phyloP scores from a whole-genome alignment of 2,888 invertebrate species.

The Drosophila ochracea region DNA sequence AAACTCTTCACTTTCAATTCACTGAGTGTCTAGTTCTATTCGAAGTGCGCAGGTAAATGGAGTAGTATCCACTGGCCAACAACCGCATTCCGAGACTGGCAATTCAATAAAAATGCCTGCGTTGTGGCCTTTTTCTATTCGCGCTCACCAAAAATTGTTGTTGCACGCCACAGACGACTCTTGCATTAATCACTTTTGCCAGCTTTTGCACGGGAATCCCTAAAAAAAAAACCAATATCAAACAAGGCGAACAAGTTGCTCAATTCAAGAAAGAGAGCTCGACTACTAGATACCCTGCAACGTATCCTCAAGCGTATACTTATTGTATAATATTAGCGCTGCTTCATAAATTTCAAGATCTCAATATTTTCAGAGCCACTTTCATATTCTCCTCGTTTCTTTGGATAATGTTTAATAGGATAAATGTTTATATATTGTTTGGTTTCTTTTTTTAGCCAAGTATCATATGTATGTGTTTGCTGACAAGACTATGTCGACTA shows the following conservation, averaged over 20 bases:
- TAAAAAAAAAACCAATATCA: conserved; percentile 29
- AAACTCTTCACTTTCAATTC: conserved; percentile 7
- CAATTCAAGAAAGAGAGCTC: not conserved
- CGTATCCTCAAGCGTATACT: not conserved
- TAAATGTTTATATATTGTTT: no score
- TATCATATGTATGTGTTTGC: no score
- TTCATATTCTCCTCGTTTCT: no score
- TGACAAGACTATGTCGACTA: not conserved
- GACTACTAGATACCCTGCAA: not conserved
- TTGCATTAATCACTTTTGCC: conserved; percentile 80
- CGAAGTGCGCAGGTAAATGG: conserved; percentile 60
- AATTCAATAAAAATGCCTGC: conserved; percentile 76
- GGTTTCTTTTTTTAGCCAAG: no score
- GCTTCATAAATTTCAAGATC: no score
- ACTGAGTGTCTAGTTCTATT: conserved; percentile 40
- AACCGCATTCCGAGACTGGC: conserved; percentile 64
- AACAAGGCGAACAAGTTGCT: not conserved
- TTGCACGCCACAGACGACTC: conserved; percentile 63
- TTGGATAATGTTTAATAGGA: no score
- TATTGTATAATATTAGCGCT: no score
- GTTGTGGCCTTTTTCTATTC: conserved; percentile 67
- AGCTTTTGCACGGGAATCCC: conserved; percentile 57
- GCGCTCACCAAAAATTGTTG: conserved; percentile 74
- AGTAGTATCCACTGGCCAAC: conserved; percentile 25
- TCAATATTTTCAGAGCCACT: no score